Base-by-base conservation (phyloP, 2,888 invertebrate genomes). In the Synergus umbraculus region DNA sequence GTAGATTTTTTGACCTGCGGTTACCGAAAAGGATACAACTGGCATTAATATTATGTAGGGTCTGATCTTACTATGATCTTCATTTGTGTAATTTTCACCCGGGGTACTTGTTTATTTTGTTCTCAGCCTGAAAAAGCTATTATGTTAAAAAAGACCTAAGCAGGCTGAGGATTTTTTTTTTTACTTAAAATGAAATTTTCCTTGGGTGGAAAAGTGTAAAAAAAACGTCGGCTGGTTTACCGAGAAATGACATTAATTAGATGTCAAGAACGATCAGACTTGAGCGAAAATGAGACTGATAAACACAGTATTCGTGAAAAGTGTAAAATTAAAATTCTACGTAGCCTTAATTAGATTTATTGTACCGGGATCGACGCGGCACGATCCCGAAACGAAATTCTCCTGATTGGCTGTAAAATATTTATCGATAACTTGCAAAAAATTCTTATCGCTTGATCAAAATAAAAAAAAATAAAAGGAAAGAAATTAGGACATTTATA, bases 291-390 rank as follows among this genome's bases (percentile, higher is more conserved):
- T 91, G 91, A 92, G 92, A 92, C 92, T 92, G 92, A 92, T 89
- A 89, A 86, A 87, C 87, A 91, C 91, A 92, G 92, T 92, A 92
- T 91, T 92, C 87, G 87, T 86, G 88, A 87, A 88, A 87, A 89
- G 86, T 87, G 87, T 88, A 86, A 88, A 84, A 84, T 67, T 84
- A 78, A 81, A 81, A 79, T 78, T 80, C 66, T 76, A 81, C 82
- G 84, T 90, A 90, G 89, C 89, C 88, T 89, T 90, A 87, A 88
- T 88, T 88, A 88, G 85, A 85, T 88, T 83, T 87, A 87, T 84
- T 86, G 78, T 78, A 49, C 22, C 73, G 54, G 54, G 54, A 73
- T 54, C 73, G 54, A 60, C 43, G 77, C 60, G 69, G 77, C 73
- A 63, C 37, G 82, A 79, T 78, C 77, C 80, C 81, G 85, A 85